These are phyloP conservation scores for Neoascia interrupta DNA, from an alignment of 2,888 invertebrate genomes.

Conservation along the genomic window DNA sequence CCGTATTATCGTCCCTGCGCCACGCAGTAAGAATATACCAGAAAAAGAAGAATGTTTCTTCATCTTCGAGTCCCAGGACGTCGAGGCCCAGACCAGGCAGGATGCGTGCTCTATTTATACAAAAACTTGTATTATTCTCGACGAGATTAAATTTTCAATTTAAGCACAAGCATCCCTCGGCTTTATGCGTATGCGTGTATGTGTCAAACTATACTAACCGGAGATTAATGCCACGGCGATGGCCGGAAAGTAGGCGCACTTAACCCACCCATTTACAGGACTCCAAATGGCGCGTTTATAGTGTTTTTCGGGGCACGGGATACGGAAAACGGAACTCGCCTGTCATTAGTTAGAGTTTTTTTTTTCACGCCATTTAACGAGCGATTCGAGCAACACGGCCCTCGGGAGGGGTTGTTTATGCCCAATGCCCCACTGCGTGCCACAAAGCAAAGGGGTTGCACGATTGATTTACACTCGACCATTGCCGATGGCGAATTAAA, in stretches of 20 bases:
- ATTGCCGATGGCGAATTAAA: constrained; percentile 57
- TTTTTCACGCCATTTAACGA: constrained; percentile 49
- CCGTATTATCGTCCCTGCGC: neutral
- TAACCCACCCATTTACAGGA: constrained; percentile 47
- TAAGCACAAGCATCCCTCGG: constrained; percentile 21
- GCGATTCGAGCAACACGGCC: constrained; percentile 51
- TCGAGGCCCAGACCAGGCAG: constrained; percentile 9
- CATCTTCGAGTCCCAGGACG: too few relatives aligned
- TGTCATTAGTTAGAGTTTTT: constrained; percentile 63
- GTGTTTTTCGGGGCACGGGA: neutral
- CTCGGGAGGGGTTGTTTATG: constrained; percentile 5
- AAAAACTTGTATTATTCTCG: constrained; percentile 52
- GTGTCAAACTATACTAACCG: constrained; percentile 42
- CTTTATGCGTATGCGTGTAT: constrained; percentile 2
- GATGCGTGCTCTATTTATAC: constrained; percentile 51
- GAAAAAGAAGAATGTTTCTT: too few relatives aligned
- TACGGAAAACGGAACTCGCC: constrained; percentile 25
- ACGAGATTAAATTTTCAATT: constrained; percentile 66
- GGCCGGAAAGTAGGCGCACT: constrained; percentile 54
- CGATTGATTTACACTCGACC: constrained; percentile 51
- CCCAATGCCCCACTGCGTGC: too few relatives aligned
- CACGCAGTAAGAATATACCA: constrained; percentile 13
- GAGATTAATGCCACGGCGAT: constrained; percentile 58
- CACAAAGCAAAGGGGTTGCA: too few relatives aligned
- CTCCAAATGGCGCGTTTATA: constrained; percentile 14